Percentiles rank a stretch among this genome's conserved stretches.
phyloP scores from a whole-genome alignment of 2,888 invertebrate species.

The Drosophila basisetae region DNA sequence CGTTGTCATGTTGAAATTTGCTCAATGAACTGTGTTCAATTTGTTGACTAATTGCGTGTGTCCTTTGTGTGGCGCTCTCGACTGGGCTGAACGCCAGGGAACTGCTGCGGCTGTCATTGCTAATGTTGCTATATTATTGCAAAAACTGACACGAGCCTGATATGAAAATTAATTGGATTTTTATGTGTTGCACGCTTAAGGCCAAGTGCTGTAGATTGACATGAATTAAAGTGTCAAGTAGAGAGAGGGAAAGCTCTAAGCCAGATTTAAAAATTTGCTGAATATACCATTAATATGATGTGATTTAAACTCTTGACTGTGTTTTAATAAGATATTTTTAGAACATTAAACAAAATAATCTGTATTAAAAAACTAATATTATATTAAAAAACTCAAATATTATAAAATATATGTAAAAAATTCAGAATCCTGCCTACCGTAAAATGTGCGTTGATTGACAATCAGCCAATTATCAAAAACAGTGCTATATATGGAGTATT shows the following conservation, averaged over 20 bases:
- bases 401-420: background rate
- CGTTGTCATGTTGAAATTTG: slow-evolving; percentile 67
- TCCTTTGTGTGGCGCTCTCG: slow-evolving; percentile 36
- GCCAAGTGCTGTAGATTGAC: slow-evolving; percentile 24
- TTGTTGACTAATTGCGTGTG: slow-evolving; percentile 75
- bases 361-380: background rate
- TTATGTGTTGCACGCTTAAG: slow-evolving; percentile 35
- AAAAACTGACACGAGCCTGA: slow-evolving; percentile 42
- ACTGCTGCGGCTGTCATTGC: slow-evolving; percentile 10
- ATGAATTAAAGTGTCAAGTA: slow-evolving; percentile 27
- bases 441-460: background rate
- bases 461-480: background rate
- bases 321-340: no score
- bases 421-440: background rate
- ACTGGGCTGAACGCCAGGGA: slow-evolving; percentile 3
- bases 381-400: background rate
- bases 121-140: slow-evolving; percentile 28
- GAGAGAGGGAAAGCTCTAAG: background rate
- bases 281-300: background rate
- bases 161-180: slow-evolving; percentile 77
- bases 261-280: background rate
- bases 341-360: background rate
- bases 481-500: background rate
- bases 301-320: background rate
- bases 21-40: slow-evolving; percentile 72